phyloP scores from a whole-genome alignment of 2,113 vertebrate genomes.

The Triplophysa rosa region DNA sequence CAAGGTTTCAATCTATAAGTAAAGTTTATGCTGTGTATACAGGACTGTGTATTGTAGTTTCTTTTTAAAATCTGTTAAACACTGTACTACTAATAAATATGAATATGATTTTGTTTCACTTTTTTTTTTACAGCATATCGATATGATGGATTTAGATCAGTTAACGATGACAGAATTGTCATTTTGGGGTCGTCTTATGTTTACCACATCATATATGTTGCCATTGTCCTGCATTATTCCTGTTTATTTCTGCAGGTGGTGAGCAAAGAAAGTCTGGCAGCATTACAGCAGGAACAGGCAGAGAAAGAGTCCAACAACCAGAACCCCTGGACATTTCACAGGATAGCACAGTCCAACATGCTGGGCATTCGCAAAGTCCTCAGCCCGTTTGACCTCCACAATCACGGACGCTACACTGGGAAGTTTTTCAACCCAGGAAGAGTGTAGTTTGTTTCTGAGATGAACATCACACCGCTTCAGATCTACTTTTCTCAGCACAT shows the following conservation, averaged over 20 bases:
- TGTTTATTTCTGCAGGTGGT: slow-evolving; percentile 66
- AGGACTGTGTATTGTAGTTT: no score
- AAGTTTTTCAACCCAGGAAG: slow-evolving; percentile 81
- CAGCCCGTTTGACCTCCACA: slow-evolving; percentile 82
- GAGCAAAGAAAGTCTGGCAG: slow-evolving; percentile 76
- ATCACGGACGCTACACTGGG: slow-evolving; percentile 83
- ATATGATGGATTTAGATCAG: no score
- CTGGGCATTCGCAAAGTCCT: slow-evolving; percentile 85
- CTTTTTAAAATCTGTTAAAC: no score
- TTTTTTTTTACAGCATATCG: no score
- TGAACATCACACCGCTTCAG: background rate
- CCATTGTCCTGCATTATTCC: no score
- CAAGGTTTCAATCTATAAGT: no score
- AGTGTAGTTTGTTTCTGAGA: slow-evolving; percentile 71
- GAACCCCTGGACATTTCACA: slow-evolving; percentile 93
- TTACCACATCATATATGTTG: no score
- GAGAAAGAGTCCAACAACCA: slow-evolving; percentile 80
- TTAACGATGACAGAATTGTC: no score
- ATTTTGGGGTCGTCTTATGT: no score
- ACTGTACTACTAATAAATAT: no score
- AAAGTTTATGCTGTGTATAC: no score
- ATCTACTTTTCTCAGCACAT: background rate
- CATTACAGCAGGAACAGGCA: slow-evolving; percentile 65
- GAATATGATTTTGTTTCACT: no score
- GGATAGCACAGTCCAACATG: slow-evolving; percentile 82